phyloP scores from a whole-genome alignment of 2,888 invertebrate genomes.

The Polydrusus pterygomalis region DNA sequence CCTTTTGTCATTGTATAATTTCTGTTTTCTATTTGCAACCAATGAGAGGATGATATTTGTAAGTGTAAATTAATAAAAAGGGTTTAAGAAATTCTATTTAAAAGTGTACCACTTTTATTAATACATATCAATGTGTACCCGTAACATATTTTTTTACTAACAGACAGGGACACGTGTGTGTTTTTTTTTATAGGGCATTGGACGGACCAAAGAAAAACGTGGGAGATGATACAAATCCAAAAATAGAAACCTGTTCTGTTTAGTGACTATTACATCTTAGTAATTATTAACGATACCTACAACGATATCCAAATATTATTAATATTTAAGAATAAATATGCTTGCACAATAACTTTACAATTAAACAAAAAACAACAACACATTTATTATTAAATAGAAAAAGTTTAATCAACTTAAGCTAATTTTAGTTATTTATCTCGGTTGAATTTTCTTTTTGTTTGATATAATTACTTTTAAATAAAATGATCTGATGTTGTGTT shows the following conservation, averaged over 20 bases:
- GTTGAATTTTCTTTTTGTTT: conserved; percentile 5
- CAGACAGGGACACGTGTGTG: too few species aligned
- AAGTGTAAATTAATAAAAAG: too few species aligned
- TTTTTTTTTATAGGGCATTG: neutral
- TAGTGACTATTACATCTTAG: too few species aligned
- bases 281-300: neutral
- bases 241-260: neutral
- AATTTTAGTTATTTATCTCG: conserved; percentile 1
- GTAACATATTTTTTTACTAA: neutral
- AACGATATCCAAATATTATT: too few species aligned
- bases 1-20: too few species aligned
- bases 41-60: too few species aligned
- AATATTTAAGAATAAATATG: too few species aligned
- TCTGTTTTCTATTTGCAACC: too few species aligned
- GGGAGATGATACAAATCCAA: neutral
- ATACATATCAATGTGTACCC: too few species aligned
- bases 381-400: neutral
- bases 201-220: neutral
- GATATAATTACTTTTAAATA: neutral
- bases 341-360: too few species aligned
- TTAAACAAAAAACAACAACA: neutral
- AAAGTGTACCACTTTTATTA: neutral
- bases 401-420: conserved; percentile 3
- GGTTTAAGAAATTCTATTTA: too few species aligned
- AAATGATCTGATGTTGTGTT: neutral